These are phyloP conservation scores for Rhabdophis nuchalis DNA, from an alignment of 2,797 vertebrate genomes.

Conservation along the genomic window DNA sequence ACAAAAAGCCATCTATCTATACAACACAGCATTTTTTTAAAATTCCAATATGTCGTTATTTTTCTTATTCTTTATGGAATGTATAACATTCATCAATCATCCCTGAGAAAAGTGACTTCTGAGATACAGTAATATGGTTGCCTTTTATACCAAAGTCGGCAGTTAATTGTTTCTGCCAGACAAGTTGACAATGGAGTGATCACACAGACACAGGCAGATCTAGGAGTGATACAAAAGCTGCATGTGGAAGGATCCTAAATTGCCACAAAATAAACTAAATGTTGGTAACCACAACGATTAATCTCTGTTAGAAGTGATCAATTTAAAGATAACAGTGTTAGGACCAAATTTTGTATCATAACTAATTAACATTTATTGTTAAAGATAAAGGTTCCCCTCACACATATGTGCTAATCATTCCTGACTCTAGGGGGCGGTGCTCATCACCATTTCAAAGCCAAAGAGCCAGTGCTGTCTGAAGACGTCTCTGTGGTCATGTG, in stretches of 20 bases:
- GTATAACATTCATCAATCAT: neutral
- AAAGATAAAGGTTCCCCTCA: too few relatives aligned
- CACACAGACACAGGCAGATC: neutral
- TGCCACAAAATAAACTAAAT: neutral
- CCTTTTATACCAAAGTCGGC: neutral
- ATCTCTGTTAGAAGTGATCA: neutral
- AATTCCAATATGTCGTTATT: neutral
- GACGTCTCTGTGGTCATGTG: too few relatives aligned
- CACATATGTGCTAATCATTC: too few relatives aligned
- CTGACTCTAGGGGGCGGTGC: too few relatives aligned
- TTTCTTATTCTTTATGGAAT: neutral
- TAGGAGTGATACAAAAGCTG: neutral
- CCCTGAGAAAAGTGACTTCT: neutral
- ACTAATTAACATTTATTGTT: neutral
- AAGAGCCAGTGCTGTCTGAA: too few relatives aligned
- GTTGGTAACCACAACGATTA: neutral
- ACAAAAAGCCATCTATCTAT: neutral
- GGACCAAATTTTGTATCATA: neutral
- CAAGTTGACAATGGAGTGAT: neutral
- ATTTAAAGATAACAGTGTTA: neutral
- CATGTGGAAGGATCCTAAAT: neutral
- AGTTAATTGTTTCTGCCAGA: neutral
- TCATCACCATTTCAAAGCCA: too few relatives aligned
- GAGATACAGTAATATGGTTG: neutral
- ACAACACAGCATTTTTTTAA: neutral